A percentile compares a stretch with the other conserved stretches of the same genome.
Conservation (phyloP, 2,888 invertebrate genomes). For the Nyleta sp. region DNA sequence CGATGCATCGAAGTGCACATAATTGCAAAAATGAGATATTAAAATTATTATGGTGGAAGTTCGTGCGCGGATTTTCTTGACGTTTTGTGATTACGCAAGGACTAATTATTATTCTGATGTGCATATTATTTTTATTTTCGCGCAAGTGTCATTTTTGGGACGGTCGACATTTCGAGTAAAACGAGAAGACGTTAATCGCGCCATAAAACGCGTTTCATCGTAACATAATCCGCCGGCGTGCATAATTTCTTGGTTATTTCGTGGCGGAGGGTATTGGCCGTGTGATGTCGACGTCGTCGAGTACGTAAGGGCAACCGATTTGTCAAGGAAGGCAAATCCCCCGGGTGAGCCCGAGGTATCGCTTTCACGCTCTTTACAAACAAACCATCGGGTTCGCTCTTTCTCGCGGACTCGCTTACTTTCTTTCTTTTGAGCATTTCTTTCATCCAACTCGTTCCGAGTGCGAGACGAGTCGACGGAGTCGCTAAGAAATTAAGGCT, state of each 20-base stretch:
- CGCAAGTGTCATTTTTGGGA: constrained; percentile 27
- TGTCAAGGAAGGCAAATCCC: constrained; percentile 67
- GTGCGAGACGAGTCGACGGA: constrained; percentile 6
- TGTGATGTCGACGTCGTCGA: constrained; percentile 57
- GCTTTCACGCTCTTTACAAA: constrained; percentile 70
- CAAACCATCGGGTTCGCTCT: constrained; percentile 55
- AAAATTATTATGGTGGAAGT: not conserved
- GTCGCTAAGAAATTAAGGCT: constrained; percentile 50
- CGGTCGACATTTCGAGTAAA: constrained; percentile 45
- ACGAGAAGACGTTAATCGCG: constrained; percentile 50
- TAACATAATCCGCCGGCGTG: constrained; percentile 58
- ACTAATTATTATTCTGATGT: constrained; percentile 5
- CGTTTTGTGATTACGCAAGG: not conserved
- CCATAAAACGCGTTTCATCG: constrained; percentile 47
- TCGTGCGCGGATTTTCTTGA: not conserved
- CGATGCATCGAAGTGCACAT: not conserved
- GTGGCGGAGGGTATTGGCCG: constrained; percentile 58
- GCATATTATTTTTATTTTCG: constrained; percentile 13
- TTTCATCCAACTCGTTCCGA: no score
- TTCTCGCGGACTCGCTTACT: constrained; percentile 59
- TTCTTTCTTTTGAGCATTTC: constrained; percentile 39
- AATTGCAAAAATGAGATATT: not conserved
- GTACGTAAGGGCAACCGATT: constrained; percentile 65
- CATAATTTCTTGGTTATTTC: constrained; percentile 56
- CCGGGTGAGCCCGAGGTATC: constrained; percentile 62